Conservation (phyloP, 2,113 vertebrate species). For the Neomonachus schauinslandi region DNA sequence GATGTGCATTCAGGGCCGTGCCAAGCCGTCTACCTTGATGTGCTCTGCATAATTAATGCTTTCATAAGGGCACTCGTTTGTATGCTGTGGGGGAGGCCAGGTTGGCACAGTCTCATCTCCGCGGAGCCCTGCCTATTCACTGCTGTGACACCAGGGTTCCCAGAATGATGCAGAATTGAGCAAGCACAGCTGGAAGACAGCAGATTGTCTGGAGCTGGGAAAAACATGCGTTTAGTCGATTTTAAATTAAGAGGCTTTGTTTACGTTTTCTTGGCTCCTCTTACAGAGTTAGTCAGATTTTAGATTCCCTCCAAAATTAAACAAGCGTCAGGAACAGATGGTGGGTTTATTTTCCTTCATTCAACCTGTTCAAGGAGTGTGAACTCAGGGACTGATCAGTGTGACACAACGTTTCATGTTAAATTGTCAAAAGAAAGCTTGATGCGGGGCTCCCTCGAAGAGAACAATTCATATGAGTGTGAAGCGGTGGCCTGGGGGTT, state of each 20-base stretch:
- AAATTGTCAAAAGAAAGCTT: conserved; percentile 51
- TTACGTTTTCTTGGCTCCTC: conserved; percentile 70
- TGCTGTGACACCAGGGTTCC: conserved; percentile 64
- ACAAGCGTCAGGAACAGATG: conserved; percentile 75
- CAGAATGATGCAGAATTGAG: conserved; percentile 41
- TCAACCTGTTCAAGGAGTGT: conserved; percentile 69
- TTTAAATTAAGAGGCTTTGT: conserved; percentile 80
- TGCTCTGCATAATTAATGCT: conserved; percentile 73
- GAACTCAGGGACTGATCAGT: conserved; percentile 56
- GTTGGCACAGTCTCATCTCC: conserved; percentile 42
- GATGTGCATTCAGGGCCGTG: conserved; percentile 60
- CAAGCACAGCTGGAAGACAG: conserved; percentile 79
- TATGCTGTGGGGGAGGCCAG: conserved; percentile 58
- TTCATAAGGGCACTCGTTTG: conserved; percentile 51
- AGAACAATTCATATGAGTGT: background rate
- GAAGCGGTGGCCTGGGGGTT: background rate
- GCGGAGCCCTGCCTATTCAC: background rate
- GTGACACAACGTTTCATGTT: conserved; percentile 53
- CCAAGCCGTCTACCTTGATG: conserved; percentile 69
- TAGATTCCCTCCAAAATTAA: conserved; percentile 78
- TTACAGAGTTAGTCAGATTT: conserved; percentile 70
- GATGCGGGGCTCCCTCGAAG: background rate
- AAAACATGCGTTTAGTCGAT: conserved; percentile 55
- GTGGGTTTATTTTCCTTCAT: conserved; percentile 66
- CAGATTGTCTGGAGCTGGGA: conserved; percentile 56